Evolutionary conservation across 2,888 invertebrate species (phyloP), one percentile per base, ranked within the genome.

Genomic region (Nowickia ferox): DNA sequence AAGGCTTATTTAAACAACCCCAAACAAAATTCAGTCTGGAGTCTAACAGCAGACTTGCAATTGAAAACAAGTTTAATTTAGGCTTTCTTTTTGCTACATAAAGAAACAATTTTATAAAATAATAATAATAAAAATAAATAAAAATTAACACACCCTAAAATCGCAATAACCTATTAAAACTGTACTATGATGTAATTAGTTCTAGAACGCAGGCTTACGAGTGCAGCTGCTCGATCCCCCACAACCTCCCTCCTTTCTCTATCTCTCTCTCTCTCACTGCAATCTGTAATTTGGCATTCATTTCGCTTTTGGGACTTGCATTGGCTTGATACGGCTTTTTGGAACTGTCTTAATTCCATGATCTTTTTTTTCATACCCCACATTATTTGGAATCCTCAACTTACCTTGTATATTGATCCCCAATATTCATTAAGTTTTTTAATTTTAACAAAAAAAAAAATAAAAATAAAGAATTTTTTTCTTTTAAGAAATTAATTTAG

Each of bases 61-160:
- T 68, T 65, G n/a, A 69, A 48, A 69, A 59, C 13, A 66, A 42
- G 17, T 65, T 72, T 72, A 66, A 66, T 68, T 81, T 66, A 77
- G 83, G 71, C 77, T 83, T 81, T 74, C 79, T 59, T 83, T 85
- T 79, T 86, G 78, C 86, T 86, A 83, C 79, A 71, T 72, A 75
- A 78, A 51, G 42, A 65, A 76, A 75, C 61, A 71, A 71, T 69
- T 77, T 85, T 80, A 80, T 85, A 79, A 81, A 84, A 75, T 74
- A 84, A 76, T 5, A 66, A n/a, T 22, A 53, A 65, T 17, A 55
- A 48, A 48, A 75, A 44, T 6, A 66, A 66, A 11, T n/a, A 42
- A 11, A 61, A 75, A 22, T 6, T 22, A 13, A 57, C 57, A 74
- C 11, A 63, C 17, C 30, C 30, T 30, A 66, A 42, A 53, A 19